Conservation (phyloP, 2,888 invertebrate species). For the Saturnia pavonia region DNA sequence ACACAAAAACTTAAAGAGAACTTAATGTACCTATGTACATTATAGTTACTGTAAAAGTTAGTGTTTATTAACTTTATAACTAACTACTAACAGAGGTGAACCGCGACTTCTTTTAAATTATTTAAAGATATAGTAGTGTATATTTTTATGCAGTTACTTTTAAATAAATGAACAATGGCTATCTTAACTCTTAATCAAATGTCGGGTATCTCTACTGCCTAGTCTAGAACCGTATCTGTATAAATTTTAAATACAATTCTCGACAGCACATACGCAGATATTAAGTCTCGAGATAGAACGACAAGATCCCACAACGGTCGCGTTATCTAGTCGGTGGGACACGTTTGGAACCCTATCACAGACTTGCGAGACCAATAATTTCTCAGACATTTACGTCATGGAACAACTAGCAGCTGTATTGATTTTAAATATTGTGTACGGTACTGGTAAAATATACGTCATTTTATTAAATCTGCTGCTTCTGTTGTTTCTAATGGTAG, state of each 20-base stretch:
- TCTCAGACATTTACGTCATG: slow-evolving; percentile 31
- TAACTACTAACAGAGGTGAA: no score
- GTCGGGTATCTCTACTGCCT: not conserved
- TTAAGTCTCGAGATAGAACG: slow-evolving; percentile 23
- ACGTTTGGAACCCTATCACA: slow-evolving; percentile 53
- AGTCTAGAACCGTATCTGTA: not conserved
- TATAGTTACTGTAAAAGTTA: no score
- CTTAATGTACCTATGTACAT: no score
- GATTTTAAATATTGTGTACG: slow-evolving; percentile 12
- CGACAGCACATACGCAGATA: not conserved
- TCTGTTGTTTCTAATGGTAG: not conserved
- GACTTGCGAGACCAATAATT: slow-evolving; percentile 31
- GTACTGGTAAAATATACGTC: not conserved
- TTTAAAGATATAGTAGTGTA: no score
- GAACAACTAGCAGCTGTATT: slow-evolving; percentile 19
- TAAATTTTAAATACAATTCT: slow-evolving; percentile 10
- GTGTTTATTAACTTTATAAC: no score
- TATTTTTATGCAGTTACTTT: no score
- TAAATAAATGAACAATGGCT: not conserved
- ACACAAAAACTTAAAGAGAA: no score
- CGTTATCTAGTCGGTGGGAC: slow-evolving; percentile 35
- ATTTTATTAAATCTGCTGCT: not conserved
- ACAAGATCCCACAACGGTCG: slow-evolving; percentile 30
- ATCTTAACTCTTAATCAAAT: not conserved
- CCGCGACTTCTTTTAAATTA: no score